Evolutionary conservation across 2,888 invertebrate genomes (phyloP), one percentile per base, ranked within the genome.

Genomic region (Aradus depressus): DNA sequence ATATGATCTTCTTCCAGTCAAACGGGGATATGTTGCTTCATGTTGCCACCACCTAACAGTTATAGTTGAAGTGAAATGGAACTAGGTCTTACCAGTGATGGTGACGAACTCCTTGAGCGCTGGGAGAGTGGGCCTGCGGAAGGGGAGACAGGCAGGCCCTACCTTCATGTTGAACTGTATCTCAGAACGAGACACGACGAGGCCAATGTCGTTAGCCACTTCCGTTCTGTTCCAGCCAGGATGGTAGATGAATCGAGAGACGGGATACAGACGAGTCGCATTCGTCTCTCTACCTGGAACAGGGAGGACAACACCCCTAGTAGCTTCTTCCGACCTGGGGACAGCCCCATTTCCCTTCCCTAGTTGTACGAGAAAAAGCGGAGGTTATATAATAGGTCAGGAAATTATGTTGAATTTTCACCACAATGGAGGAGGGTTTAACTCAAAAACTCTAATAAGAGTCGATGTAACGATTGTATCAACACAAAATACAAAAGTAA

Each of bases 61-160:
- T n/a, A n/a, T n/a, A n/a, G n/a, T n/a, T 31, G 12, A 16, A 10
- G n/a, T 8, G 31, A 3, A 10, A 10, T 39, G 28, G 12, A 28
- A 10, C 8, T 12, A 28, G 28, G 4, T 35, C 60, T 58, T 59
- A 67, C 68, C 67, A 37, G 66, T 56, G 4, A 65, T 59, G 2
- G 59, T 59, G 5, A 68, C 65, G 2, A 12, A 38, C 3, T 56
- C 48, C 3, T 64, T 64, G 2, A 45, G 60, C 31, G 68, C 66
- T 3, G 62, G 60, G 10, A 51, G 35, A 3, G 42, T 14, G 6
- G 51, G 58, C 53, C 68, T 74, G 47, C 69, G 70, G 64, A 80
- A 80, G 0, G 82, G 82, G 37, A 83, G 62, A 60, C 82, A 83
- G 19, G 67, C 76, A 0, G 81, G 79, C 0, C 76, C 76, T 2